Evolutionary conservation across 2,113 vertebrate genomes (phyloP).

Genomic region (Rhinichthys klamathensis): DNA sequence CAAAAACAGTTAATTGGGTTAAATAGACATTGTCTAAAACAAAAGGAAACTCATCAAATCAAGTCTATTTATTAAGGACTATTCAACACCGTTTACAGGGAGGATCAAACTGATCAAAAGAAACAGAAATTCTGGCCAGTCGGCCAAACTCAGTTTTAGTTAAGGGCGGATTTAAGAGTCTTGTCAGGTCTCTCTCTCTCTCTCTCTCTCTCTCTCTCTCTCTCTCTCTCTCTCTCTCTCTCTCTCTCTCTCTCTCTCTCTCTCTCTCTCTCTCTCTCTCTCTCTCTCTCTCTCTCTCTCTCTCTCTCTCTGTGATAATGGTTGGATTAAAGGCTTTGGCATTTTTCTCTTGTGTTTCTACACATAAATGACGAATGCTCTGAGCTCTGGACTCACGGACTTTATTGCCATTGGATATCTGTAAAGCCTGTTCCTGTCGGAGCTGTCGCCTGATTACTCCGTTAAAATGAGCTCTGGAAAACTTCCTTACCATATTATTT

Average conservation of each 20-base stretch:
- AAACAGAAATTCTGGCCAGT: not conserved
- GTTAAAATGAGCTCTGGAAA: not conserved
- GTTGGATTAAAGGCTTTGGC: slow-evolving; percentile 9
- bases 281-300: not conserved
- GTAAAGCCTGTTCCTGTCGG: not conserved
- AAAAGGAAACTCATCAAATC: not conserved
- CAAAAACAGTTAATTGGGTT: not conserved
- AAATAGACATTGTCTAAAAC: not conserved
- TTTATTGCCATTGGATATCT: slow-evolving; percentile 17
- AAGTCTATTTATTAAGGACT: not conserved
- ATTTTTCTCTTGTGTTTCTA: not conserved
- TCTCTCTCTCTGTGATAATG: not conserved
- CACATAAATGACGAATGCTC: not conserved
- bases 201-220: too few relatives aligned
- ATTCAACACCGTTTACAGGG: not conserved
- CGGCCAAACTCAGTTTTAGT: not conserved
- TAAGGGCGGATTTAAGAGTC: not conserved
- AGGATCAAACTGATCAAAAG: not conserved
- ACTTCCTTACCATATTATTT: not conserved
- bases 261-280: too few relatives aligned
- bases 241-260: too few relatives aligned
- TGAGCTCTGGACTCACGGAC: slow-evolving; percentile 4
- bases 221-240: too few relatives aligned
- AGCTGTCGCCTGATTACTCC: not conserved
- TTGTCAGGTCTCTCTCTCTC: not conserved